Evolutionary conservation across 2,888 invertebrate species (phyloP).

Genomic region (Brachypterus glaber): DNA sequence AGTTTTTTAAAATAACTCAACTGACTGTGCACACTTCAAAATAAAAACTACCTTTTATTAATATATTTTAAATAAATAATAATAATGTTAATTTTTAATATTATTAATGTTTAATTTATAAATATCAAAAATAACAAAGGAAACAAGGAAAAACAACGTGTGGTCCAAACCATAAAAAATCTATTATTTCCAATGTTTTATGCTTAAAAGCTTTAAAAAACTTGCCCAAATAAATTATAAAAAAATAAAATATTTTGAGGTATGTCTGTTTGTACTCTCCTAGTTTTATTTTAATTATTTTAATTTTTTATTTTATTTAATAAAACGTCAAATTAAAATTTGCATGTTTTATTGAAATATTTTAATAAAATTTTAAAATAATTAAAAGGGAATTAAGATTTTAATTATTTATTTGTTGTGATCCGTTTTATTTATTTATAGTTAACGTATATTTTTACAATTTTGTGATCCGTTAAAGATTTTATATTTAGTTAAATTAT

Average conservation of each 20-base stretch:
- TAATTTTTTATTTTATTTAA: slow-evolving; percentile 13
- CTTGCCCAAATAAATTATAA: slow-evolving; percentile 6
- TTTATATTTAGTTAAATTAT: too few relatives aligned
- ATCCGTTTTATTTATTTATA: slow-evolving; percentile 16
- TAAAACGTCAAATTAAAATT: slow-evolving; percentile 19
- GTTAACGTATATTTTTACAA: slow-evolving; percentile 17
- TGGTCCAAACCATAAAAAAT: too few relatives aligned
- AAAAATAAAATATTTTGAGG: slow-evolving; percentile 10
- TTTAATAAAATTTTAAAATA: slow-evolving; percentile 8
- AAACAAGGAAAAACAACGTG: too few relatives aligned
- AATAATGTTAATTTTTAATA: too few relatives aligned
- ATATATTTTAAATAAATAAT: too few relatives aligned
- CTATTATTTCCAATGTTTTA: too few relatives aligned
- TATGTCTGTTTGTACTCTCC: slow-evolving; percentile 8
- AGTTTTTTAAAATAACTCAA: slow-evolving; percentile 5
- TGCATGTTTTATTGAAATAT: slow-evolving; percentile 20
- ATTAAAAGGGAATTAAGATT: slow-evolving; percentile 2
- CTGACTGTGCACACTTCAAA: too few relatives aligned
- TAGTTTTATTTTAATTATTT: slow-evolving; percentile 12
- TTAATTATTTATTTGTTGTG: slow-evolving; percentile 15
- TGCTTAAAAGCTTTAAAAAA: slow-evolving; percentile 14
- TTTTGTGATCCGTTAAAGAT: too few relatives aligned
- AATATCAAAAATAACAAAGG: too few relatives aligned
- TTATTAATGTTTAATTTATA: too few relatives aligned
- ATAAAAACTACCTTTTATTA: too few relatives aligned